These are phyloP conservation scores for Enteromius mattozi DNA, from an alignment of 2,797 vertebrate species.

Conservation along the genomic window DNA sequence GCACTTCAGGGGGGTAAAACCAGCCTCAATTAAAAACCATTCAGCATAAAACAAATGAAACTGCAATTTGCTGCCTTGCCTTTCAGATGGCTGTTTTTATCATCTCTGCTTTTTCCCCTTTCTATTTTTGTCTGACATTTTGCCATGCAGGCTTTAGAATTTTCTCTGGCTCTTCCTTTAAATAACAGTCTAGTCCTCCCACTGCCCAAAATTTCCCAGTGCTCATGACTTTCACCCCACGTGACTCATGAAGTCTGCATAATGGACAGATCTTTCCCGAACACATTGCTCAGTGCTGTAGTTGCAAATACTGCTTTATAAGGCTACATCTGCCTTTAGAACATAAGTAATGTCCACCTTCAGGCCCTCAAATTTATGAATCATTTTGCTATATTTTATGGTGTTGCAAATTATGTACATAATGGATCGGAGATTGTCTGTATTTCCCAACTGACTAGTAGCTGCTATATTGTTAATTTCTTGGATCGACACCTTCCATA, in stretches of 20 bases:
- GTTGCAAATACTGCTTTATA: conserved; percentile 27
- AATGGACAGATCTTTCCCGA: conserved; percentile 16
- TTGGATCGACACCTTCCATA: conserved; percentile 24
- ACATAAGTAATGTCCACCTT: neutral
- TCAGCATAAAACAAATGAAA: neutral
- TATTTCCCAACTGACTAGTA: conserved; percentile 82
- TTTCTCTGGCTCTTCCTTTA: conserved; percentile 50
- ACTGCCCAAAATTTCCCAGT: conserved; percentile 56
- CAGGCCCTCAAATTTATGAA: neutral
- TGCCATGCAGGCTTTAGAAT: conserved; percentile 61
- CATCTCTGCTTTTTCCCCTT: conserved; percentile 63
- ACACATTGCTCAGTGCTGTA: conserved; percentile 39
- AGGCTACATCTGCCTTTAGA: conserved; percentile 42
- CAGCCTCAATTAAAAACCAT: conserved; percentile 62
- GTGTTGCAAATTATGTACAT: conserved; percentile 53
- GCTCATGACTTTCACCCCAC: conserved; percentile 57
- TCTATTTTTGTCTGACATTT: conserved; percentile 57
- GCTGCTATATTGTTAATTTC: conserved; percentile 40
- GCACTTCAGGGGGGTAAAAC: conserved; percentile 71
- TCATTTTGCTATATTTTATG: conserved; percentile 49
- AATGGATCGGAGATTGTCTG: conserved; percentile 70
- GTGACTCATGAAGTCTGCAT: conserved; percentile 21
- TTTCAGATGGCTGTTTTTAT: conserved; percentile 71
- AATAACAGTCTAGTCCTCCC: conserved; percentile 46
- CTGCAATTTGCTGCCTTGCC: conserved; percentile 8